These are phyloP conservation scores for Amphiduros pacificus DNA, from an alignment of 2,888 invertebrate genomes.

Conservation along the genomic window DNA sequence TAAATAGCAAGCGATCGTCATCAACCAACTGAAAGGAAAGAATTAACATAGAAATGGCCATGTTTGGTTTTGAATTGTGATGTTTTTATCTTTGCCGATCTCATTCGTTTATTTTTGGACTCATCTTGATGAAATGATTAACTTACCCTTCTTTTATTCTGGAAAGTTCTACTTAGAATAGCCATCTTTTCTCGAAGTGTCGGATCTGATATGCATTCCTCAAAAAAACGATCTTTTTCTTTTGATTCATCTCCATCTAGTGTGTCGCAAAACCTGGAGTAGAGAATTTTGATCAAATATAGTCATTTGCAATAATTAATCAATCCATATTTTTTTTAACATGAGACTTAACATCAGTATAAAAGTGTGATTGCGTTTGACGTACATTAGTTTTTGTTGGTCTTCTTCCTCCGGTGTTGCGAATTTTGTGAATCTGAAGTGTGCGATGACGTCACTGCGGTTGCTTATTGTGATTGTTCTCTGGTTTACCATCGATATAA, in stretches of 20 bases:
- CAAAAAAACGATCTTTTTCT: conserved; percentile 54
- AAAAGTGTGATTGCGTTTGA: too few species aligned
- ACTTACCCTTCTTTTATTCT: conserved; percentile 53
- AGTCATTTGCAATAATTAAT: too few species aligned
- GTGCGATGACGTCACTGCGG: conserved; percentile 56
- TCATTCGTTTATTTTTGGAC: background rate
- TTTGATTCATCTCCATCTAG: conserved; percentile 44
- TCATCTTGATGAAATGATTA: background rate
- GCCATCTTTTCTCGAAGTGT: conserved; percentile 55
- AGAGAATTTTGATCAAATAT: background rate
- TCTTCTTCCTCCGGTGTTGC: conserved; percentile 58
- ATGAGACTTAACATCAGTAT: too few species aligned
- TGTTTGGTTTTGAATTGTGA: background rate
- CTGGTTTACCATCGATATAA: conserved; percentile 58
- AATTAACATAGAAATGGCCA: background rate
- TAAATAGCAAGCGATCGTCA: conserved; percentile 51
- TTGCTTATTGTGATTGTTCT: conserved; percentile 55
- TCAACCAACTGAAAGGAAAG: conserved; percentile 41
- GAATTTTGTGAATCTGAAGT: conserved; percentile 57
- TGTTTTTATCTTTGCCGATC: background rate
- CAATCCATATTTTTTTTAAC: too few species aligned
- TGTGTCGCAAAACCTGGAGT: conserved; percentile 30
- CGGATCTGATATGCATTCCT: conserved; percentile 55
- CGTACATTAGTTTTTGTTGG: conserved; percentile 26
- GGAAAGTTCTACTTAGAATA: conserved; percentile 53